Percentiles rank a stretch among this genome's conserved stretches.
Evolutionary conservation across 2,113 vertebrate species (phyloP).

Genomic region (Leptosomus discolor): DNA sequence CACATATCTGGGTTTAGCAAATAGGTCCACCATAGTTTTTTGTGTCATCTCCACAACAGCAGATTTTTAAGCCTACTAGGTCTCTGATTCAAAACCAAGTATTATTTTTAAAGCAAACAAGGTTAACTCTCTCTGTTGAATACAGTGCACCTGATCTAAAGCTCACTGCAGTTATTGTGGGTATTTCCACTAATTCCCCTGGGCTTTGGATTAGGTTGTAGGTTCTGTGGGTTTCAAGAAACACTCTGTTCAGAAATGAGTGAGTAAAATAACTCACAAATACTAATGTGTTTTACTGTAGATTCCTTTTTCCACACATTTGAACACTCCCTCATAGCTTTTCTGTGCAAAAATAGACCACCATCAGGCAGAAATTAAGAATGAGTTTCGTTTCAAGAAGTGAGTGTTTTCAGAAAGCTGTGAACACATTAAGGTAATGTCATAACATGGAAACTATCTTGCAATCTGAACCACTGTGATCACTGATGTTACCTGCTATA

Average conservation of each 20-base stretch:
- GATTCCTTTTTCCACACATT: not conserved
- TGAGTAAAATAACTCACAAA: not conserved
- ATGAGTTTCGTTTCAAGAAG: conserved; percentile 8
- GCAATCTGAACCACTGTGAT: not conserved
- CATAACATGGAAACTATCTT: conserved; percentile 8
- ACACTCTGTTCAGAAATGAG: not conserved
- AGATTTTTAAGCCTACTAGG: not conserved
- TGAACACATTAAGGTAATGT: not conserved
- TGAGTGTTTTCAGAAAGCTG: conserved; percentile 1
- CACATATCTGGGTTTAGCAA: not conserved
- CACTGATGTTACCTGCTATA: conserved; percentile 4
- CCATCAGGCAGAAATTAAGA: not conserved
- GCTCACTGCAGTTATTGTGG: not conserved
- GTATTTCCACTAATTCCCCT: not conserved
- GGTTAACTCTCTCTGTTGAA: not conserved
- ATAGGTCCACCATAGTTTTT: not conserved
- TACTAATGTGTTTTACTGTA: not conserved
- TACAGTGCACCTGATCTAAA: not conserved
- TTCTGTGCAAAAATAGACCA: not conserved
- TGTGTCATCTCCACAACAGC: not conserved
- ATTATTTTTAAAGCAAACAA: not conserved
- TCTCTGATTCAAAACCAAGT: not conserved
- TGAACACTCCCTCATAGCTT: not conserved
- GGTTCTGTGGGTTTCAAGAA: not conserved
- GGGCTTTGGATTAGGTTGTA: not conserved